Evolutionary conservation across 2,797 vertebrate species (phyloP).

Genomic region (Rhinatrema bivittatum): DNA sequence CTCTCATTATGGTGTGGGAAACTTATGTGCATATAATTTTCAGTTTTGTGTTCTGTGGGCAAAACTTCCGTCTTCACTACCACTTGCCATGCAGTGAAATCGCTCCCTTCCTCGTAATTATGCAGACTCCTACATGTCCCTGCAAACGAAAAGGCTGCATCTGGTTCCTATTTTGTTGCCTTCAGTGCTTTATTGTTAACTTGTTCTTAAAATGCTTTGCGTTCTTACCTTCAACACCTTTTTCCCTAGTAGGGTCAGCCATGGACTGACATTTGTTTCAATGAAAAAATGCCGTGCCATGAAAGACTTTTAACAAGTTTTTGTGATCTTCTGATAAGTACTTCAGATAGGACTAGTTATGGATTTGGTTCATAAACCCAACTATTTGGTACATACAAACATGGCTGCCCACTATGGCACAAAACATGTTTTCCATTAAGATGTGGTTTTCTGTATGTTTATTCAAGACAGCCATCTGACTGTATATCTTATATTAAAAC

Average conservation of each 20-base stretch:
- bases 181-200: slow-evolving; percentile 43
- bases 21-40: background rate
- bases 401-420: slow-evolving; percentile 20
- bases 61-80: background rate
- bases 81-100: slow-evolving; percentile 29
- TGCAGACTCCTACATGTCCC: slow-evolving; percentile 35
- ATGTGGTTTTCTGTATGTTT: slow-evolving; percentile 31
- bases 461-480: slow-evolving; percentile 39
- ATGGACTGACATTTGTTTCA: too few relatives aligned
- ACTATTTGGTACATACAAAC: slow-evolving; percentile 33
- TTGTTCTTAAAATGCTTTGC: slow-evolving; percentile 37
- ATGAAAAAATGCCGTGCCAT: slow-evolving; percentile 24
- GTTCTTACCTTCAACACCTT: slow-evolving; percentile 38
- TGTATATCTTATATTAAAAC: slow-evolving; percentile 38
- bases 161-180: slow-evolving; percentile 48
- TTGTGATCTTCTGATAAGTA: slow-evolving; percentile 29
- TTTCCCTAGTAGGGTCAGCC: slow-evolving; percentile 19
- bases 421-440: slow-evolving; percentile 42
- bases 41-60: too few relatives aligned
- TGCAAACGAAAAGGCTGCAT: slow-evolving; percentile 26
- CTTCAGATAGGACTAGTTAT: slow-evolving; percentile 32
- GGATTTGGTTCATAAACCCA: slow-evolving; percentile 38
- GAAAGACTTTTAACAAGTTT: slow-evolving; percentile 24
- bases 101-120: slow-evolving; percentile 36
- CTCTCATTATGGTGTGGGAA: background rate